Conservation (phyloP, 2,888 invertebrate species). For the Sarcophaga variegata region DNA sequence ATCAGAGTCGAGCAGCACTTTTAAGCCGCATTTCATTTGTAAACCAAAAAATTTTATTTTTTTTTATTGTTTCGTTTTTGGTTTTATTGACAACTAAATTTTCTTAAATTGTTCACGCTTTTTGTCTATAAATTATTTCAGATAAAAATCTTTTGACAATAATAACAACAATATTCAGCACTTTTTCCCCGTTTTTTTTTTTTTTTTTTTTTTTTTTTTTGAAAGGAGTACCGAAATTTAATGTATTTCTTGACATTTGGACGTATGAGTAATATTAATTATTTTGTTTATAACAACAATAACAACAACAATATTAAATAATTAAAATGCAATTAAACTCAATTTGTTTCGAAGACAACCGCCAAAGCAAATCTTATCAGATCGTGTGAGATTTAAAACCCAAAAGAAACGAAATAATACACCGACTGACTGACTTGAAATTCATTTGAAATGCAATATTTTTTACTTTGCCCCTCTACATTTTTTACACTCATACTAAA, state of each 20-base stretch:
- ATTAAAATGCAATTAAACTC: slow-evolving; percentile 16
- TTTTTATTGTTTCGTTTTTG: slow-evolving; percentile 25
- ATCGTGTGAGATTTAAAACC: too few relatives aligned
- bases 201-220: neutral
- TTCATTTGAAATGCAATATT: too few relatives aligned
- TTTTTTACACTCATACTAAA: too few relatives aligned
- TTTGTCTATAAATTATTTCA: slow-evolving; percentile 63
- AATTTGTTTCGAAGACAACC: neutral
- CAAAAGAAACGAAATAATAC: too few relatives aligned
- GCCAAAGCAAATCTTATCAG: neutral
- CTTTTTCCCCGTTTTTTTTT: too few relatives aligned
- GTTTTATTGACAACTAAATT: slow-evolving; percentile 69
- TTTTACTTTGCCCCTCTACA: too few relatives aligned
- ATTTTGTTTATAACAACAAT: neutral
- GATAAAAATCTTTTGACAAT: slow-evolving; percentile 67
- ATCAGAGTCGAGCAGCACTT: neutral
- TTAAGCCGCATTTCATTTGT: neutral
- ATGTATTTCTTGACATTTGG: slow-evolving; percentile 25
- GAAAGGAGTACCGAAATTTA: slow-evolving; percentile 6
- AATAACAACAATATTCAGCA: slow-evolving; percentile 17
- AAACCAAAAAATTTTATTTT: slow-evolving; percentile 12
- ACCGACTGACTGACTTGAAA: too few relatives aligned
- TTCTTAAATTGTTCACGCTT: slow-evolving; percentile 68
- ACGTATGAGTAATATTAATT: slow-evolving; percentile 55
- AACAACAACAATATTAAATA: neutral